Base-by-base conservation (phyloP, 2,888 invertebrate genomes). In the Pristionchus exspectatus region DNA sequence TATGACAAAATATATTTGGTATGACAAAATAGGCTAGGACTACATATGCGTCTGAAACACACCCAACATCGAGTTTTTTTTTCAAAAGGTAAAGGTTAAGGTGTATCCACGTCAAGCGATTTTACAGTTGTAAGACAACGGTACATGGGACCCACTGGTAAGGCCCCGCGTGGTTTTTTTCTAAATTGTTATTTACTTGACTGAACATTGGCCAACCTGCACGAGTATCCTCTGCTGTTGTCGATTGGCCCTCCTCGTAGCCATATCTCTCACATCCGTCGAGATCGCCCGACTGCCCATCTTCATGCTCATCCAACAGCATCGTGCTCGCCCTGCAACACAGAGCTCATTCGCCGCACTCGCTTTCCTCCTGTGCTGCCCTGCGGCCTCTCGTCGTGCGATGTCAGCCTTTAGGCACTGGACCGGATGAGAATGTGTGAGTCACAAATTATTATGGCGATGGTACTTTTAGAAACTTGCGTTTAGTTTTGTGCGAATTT, bases 241-340 rank as follows among this genome's bases (percentile, higher is more conserved):
- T 27, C 94, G 90, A 88, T 93, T 94, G 1, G 94, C 93, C 50
- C 93, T 83, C 69, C 94, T 90, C 2, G 93, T 91, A 0, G 94
- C 94, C 91, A 94, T 90, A 89, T 95, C 93, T 69, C 93, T 89
- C 24, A 94, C 92, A 84, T 94, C 94, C 63, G 91, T 92, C 0
- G 91, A 88, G 21, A 93, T 91, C 84, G 92, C 91, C 85, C 93
- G 92, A 24, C 93, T 93, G 14, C 94, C 95, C 94, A 94, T 94
- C 90, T 94, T 93, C 93, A 94, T 94, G 27, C 94, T 94, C 93
- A 95, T 94, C 94, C 90, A 95, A 83, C 27, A 95, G 91, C 94
- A 94, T 94, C 14, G 94, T 94, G 87, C 93, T 92, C 9, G 95
- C 94, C 91, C 94, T 94, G 86, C 14, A 89, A 89, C 21, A 72